A percentile compares a stretch with the other conserved stretches of the same genome.
These are phyloP conservation scores for Polypterus bichir DNA, from an alignment of 2,113 vertebrate genomes.

Conservation along the genomic window DNA sequence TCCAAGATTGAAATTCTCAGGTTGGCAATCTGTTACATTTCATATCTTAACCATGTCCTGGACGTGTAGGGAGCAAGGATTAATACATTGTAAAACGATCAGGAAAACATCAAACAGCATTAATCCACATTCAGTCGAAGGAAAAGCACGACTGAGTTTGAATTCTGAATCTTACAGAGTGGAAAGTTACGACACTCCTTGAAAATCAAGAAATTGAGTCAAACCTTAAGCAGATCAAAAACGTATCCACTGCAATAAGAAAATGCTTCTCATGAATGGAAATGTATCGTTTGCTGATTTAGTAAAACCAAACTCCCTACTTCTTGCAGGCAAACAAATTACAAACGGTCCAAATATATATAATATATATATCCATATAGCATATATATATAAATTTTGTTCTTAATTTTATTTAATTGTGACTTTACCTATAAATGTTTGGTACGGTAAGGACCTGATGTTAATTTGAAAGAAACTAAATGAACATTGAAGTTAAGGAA, in stretches of 20 bases:
- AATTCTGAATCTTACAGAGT: neutral
- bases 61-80: conserved; percentile 50
- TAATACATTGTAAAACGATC: neutral
- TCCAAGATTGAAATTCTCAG: conserved; percentile 73
- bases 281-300: neutral
- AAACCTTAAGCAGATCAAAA: neutral
- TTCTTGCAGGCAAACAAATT: too few species aligned
- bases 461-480: too few species aligned
- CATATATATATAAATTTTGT: too few species aligned
- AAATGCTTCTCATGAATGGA: neutral
- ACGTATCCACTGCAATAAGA: neutral
- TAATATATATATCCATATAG: too few species aligned
- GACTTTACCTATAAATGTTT: too few species aligned
- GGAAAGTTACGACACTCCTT: neutral
- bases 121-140: conserved; percentile 4
- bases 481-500: too few species aligned
- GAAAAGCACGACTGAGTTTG: neutral
- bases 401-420: too few species aligned
- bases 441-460: too few species aligned
- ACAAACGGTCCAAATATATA: too few species aligned
- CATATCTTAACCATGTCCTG: conserved; percentile 72
- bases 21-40: conserved; percentile 74
- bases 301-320: neutral
- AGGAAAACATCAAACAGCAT: conserved; percentile 1
- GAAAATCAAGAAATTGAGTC: neutral